Evolutionary conservation across 2,888 invertebrate species (phyloP), one percentile per base, ranked within the genome.

Genomic region (Dusona sp.): DNA sequence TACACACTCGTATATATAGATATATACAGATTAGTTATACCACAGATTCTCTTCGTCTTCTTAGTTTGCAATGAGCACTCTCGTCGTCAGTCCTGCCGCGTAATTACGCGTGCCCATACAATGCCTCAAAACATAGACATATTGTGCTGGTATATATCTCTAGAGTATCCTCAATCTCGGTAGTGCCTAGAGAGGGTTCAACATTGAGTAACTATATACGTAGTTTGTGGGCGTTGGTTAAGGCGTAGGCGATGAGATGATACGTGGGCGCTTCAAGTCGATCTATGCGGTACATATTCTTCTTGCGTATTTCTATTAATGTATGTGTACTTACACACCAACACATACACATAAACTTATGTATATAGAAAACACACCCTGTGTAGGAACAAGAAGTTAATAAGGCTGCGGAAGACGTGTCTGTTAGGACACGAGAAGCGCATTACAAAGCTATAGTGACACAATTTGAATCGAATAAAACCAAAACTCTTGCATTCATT

Each of bases 51-150:
- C 74, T 67, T 57, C 72, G 65, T 42, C 29, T 75, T 78, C 82
- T 74, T 57, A 77, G 29, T 42, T 73, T 48, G 70, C 83, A 38
- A 65, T 61, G 79, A 79, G 79, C 70, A 72, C 57, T 64, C 85
- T 33, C 75, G 70, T 75, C 75, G 72, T 83, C 67, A 72, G 79
- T 54, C 13, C 54, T 57, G 75, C 42, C 68, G 79, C 85, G 82
- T 86, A 86, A 86, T 86, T 86, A 83, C 83, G 79, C 83, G 72
- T 83, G 75, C 79, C 75, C 51, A 77, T 83, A 79, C 86, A 83
- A 79, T 80, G 70, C 83, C 54, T 83, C 75, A 83, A 72, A 86
- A 79, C 75, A 79, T 45, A 83, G 82, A 79, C 79, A 73, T 22
- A 25, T 36, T 75, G 77, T 36, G 33, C 72, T 29, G 29, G 25